Evolutionary conservation across 23 tunicate genomes (phyloP).

Genomic region (Trididemnum clinides): DNA sequence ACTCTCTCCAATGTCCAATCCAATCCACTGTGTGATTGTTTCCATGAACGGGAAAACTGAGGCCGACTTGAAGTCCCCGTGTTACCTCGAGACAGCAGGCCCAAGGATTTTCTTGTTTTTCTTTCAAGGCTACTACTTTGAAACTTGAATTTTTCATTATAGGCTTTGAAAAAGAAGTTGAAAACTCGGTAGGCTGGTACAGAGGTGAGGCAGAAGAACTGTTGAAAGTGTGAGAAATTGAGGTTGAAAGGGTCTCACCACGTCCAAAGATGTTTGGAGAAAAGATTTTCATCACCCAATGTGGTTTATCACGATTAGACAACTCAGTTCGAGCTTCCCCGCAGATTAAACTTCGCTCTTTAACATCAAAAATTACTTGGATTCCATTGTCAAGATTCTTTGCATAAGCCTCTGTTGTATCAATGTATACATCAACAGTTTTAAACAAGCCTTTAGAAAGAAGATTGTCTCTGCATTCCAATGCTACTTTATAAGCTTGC

Average conservation of each 20-base stretch:
- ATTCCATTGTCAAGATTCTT: constrained; percentile 33
- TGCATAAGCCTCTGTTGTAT: constrained; percentile 65
- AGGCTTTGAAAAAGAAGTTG: constrained; percentile 53
- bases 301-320: constrained; percentile 72
- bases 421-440: constrained; percentile 66
- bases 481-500: constrained; percentile 51
- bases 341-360: constrained; percentile 51
- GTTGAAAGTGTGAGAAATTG: constrained; percentile 46
- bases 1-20: constrained; percentile 75
- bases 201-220: neutral
- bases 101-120: constrained; percentile 75
- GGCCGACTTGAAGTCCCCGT: constrained; percentile 47
- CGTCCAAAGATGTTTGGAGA: constrained; percentile 84
- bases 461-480: constrained; percentile 48
- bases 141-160: constrained; percentile 13
- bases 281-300: constrained; percentile 68
- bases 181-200: constrained; percentile 65
- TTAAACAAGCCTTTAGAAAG: constrained; percentile 71
- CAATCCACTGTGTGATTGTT: constrained; percentile 62
- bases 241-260: constrained; percentile 69
- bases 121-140: constrained; percentile 31
- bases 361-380: constrained; percentile 75
- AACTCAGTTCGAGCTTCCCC: constrained; percentile 76
- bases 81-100: constrained; percentile 36
- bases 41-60: constrained; percentile 38